A percentile compares a stretch with the other conserved stretches of the same genome.
Conservation (phyloP, 2,888 invertebrate species). For the Griposia aprilina region DNA sequence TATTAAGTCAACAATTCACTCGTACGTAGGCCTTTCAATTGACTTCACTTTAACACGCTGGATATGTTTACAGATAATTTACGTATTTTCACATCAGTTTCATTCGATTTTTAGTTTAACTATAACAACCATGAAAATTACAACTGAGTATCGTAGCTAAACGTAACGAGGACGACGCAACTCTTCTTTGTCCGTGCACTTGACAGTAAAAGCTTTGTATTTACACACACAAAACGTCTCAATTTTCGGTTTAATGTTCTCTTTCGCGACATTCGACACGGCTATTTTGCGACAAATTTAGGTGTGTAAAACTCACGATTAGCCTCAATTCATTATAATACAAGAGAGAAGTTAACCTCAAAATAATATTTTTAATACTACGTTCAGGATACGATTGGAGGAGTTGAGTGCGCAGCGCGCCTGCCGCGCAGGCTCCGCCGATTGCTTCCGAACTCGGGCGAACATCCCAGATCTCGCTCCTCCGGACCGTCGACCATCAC, state of each 20-base stretch:
- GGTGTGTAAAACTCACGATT: constrained; percentile 74
- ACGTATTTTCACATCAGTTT: constrained; percentile 78
- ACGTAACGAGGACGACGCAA: constrained; percentile 79
- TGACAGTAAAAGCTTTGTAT: constrained; percentile 89
- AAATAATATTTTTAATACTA: constrained; percentile 89
- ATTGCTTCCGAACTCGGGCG: constrained; percentile 77
- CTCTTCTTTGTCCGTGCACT: constrained; percentile 90
- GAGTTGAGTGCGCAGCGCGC: constrained; percentile 79
- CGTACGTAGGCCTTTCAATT: constrained; percentile 83
- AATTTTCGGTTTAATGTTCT: constrained; percentile 87
- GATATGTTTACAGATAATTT: constrained; percentile 81
- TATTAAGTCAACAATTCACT: constrained; percentile 80
- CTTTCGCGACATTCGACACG: constrained; percentile 89
- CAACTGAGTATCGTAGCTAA: constrained; percentile 77
- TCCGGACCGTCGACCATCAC: constrained; percentile 62
- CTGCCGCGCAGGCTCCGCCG: constrained; percentile 80
- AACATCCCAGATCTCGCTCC: constrained; percentile 68
- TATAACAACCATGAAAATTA: constrained; percentile 79
- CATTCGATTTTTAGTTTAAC: constrained; percentile 72
- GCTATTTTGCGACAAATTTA: constrained; percentile 74
- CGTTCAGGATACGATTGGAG: constrained; percentile 86
- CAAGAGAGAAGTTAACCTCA: constrained; percentile 87
- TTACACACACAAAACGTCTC: constrained; percentile 90
- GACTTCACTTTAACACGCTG: constrained; percentile 82
- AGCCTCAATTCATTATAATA: constrained; percentile 79